These are phyloP conservation scores for Salvator merianae DNA, from an alignment of 2,113 vertebrate species.

Conservation along the genomic window DNA sequence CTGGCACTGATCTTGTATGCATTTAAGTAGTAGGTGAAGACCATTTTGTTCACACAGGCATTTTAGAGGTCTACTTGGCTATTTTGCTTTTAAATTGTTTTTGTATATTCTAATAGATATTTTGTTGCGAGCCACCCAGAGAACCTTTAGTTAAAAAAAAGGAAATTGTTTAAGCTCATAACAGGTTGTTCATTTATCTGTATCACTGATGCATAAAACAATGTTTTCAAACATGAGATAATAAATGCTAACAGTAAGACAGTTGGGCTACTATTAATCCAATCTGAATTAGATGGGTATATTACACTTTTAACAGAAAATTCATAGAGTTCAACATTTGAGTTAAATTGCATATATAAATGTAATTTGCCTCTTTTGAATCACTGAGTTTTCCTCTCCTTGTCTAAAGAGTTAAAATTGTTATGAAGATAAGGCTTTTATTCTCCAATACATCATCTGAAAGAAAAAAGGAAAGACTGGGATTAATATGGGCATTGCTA, in stretches of 20 bases:
- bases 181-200: neutral
- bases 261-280: no score
- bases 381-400: neutral
- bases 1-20: no score
- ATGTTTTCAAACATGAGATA: neutral
- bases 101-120: no score
- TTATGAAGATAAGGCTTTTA: conserved; percentile 28
- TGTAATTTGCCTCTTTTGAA: conserved; percentile 50
- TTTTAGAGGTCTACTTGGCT: no score
- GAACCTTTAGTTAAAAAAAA: no score
- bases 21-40: no score
- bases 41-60: no score
- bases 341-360: neutral
- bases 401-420: neutral
- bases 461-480: conserved; percentile 30
- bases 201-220: neutral
- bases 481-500: conserved; percentile 27
- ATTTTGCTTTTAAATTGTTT: no score
- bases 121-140: no score
- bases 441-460: conserved; percentile 44
- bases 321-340: conserved; percentile 16
- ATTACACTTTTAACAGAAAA: conserved; percentile 46
- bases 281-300: no score
- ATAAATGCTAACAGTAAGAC: no score
- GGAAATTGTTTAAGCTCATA: neutral